These are phyloP conservation scores for Bombus fervidus DNA, from an alignment of 1,140 invertebrate genomes.

Conservation along the genomic window DNA sequence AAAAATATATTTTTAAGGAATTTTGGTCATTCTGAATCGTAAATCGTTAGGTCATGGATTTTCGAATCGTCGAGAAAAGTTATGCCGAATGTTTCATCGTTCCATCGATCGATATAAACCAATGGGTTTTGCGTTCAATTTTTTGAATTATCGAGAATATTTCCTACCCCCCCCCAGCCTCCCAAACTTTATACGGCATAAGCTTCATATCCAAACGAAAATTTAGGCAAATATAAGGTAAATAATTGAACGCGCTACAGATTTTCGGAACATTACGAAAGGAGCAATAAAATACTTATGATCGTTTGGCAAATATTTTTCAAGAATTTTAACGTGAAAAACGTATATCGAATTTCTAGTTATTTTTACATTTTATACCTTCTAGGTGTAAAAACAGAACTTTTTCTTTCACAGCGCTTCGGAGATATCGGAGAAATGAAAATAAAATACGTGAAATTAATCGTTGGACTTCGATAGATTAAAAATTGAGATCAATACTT, in stretches of 20 bases:
- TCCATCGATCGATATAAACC: too few species aligned
- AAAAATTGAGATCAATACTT: not conserved
- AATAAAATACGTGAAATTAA: constrained; percentile 14
- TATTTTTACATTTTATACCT: not conserved
- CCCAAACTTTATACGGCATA: not conserved
- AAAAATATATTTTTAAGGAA: too few species aligned
- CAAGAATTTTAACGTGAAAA: not conserved
- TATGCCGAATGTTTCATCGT: too few species aligned
- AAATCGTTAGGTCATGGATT: not conserved
- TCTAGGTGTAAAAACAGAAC: not conserved
- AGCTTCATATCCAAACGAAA: not conserved
- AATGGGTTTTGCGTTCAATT: not conserved
- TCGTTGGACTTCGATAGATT: not conserved
- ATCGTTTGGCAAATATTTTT: not conserved
- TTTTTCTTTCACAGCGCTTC: not conserved
- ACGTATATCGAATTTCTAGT: not conserved
- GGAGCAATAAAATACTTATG: not conserved
- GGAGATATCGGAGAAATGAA: not conserved
- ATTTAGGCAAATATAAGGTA: not conserved
- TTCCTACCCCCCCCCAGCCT: not conserved
- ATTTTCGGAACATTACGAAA: not conserved
- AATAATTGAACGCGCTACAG: not conserved
- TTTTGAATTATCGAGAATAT: not conserved
- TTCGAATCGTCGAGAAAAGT: not conserved
- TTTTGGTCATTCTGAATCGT: too few species aligned